Conservation (phyloP, 2,888 invertebrate genomes). For the Zaprionus bogoriensis region DNA sequence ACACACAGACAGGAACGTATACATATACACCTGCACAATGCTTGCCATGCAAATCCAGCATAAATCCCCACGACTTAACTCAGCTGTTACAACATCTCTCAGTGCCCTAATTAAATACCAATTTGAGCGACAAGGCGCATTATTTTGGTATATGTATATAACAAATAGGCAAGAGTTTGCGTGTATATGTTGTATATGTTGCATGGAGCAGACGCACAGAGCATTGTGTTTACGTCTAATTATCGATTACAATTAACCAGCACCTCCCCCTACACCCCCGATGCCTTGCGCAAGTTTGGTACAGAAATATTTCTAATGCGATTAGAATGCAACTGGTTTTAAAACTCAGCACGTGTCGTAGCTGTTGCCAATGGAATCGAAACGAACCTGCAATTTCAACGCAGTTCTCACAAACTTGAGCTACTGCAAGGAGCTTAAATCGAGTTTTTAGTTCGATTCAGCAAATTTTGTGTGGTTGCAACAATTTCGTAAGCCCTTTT, state of each 20-base stretch:
- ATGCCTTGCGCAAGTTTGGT: background rate
- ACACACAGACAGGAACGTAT: constrained; percentile 2
- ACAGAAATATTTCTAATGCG: background rate
- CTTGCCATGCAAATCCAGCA: constrained; percentile 11
- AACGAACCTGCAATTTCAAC: too few species aligned
- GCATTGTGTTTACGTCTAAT: too few species aligned
- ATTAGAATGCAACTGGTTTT: background rate
- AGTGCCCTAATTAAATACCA: constrained; percentile 26
- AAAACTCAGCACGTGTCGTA: background rate
- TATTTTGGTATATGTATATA: background rate
- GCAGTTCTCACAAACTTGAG: too few species aligned
- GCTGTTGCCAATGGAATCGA: too few species aligned
- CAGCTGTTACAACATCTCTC: background rate
- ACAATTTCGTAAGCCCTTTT: too few species aligned
- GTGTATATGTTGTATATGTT: background rate
- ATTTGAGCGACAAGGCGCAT: constrained; percentile 2
- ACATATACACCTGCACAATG: background rate
- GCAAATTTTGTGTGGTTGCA: too few species aligned
- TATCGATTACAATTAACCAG: too few species aligned
- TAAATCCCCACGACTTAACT: constrained; percentile 3
- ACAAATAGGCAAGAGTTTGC: too few species aligned
- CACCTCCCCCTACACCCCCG: background rate
- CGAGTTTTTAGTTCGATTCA: too few species aligned
- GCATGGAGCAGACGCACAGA: background rate
- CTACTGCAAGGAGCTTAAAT: too few species aligned